phyloP scores from a whole-genome alignment of 2,797 vertebrate species.

The Channallabes apus region DNA sequence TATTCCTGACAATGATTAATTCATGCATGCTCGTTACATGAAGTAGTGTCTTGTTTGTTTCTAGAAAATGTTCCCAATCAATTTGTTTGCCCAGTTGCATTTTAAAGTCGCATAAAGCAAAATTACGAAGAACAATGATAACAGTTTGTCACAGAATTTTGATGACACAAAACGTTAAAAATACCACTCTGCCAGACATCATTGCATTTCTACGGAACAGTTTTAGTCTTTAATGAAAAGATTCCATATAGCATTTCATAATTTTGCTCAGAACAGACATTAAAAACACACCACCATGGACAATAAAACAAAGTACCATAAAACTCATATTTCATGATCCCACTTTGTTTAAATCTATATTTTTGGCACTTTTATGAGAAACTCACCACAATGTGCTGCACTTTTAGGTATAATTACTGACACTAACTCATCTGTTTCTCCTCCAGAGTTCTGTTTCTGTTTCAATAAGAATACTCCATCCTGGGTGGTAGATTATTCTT shows the following conservation, averaged over 20 bases:
- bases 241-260: background rate
- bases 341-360: background rate
- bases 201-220: background rate
- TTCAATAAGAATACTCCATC: background rate
- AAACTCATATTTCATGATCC: background rate
- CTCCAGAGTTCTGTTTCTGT: background rate
- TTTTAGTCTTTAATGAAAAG: background rate
- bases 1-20: background rate
- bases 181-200: background rate
- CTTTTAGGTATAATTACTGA: background rate
- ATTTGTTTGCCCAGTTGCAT: background rate
- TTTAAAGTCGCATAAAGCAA: background rate
- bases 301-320: background rate
- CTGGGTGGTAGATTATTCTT: background rate
- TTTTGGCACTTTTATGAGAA: background rate
- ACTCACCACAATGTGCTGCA: background rate
- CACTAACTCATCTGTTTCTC: background rate
- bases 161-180: background rate
- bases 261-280: background rate
- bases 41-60: background rate
- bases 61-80: background rate
- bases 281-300: background rate
- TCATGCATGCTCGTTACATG: background rate
- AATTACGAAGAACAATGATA: background rate
- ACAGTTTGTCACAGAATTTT: background rate